Evolutionary conservation across 2,888 invertebrate genomes (phyloP).

Genomic region (Gibbula magus): DNA sequence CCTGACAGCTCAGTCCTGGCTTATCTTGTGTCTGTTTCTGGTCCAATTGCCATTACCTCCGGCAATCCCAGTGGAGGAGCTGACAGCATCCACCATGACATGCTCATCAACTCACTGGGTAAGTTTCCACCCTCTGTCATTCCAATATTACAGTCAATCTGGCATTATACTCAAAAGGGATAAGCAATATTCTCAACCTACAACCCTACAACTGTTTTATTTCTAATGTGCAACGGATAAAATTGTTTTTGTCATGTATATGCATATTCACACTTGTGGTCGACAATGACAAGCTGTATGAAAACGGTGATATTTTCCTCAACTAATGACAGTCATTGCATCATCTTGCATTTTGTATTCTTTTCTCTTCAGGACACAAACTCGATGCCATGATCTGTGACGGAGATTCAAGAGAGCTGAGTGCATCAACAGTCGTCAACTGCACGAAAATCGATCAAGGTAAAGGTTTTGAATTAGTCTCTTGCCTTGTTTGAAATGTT

Average conservation of each 20-base stretch:
- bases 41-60: conserved; percentile 58
- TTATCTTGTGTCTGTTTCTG: conserved; percentile 52
- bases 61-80: conserved; percentile 59
- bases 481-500: conserved; percentile 49
- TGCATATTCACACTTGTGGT: too few relatives aligned
- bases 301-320: neutral
- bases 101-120: conserved; percentile 56
- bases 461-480: conserved; percentile 43
- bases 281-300: too few relatives aligned
- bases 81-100: conserved; percentile 59
- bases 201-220: too few relatives aligned
- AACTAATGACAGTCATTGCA: too few relatives aligned
- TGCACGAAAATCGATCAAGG: conserved; percentile 59
- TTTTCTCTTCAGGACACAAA: conserved; percentile 46
- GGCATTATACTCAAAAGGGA: too few relatives aligned
- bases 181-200: too few relatives aligned
- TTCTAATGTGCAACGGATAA: too few relatives aligned
- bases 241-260: too few relatives aligned
- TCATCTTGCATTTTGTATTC: conserved; percentile 40
- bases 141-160: too few relatives aligned
- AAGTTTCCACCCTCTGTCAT: neutral
- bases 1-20: conserved; percentile 56
- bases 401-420: conserved; percentile 52
- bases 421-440: conserved; percentile 60
- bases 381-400: conserved; percentile 56